Evolutionary conservation across 1,140 invertebrate species (phyloP).

Genomic region (Penaeus indicus): DNA sequence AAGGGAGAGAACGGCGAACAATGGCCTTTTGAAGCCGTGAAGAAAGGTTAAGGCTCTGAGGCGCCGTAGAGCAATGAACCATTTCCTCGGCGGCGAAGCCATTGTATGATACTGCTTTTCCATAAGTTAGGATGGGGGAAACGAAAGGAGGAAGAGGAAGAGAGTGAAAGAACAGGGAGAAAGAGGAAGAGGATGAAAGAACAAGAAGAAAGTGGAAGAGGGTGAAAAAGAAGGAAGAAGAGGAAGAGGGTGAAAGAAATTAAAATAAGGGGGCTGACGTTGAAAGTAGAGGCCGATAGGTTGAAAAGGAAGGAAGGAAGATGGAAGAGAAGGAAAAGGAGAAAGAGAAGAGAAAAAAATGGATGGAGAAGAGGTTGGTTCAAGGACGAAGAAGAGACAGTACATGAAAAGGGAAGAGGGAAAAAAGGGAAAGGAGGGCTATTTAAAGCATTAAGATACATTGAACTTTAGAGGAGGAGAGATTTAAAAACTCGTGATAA

Average conservation of each 20-base stretch:
- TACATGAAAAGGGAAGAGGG: too few species aligned
- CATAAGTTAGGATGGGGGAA: too few species aligned
- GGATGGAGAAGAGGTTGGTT: conserved; percentile 23
- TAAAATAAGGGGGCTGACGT: too few species aligned
- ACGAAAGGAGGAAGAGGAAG: too few species aligned
- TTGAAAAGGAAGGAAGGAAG: not conserved
- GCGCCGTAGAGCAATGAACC: not conserved
- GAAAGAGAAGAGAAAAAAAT: conserved; percentile 8
- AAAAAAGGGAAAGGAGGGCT: too few species aligned
- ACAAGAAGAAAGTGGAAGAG: too few species aligned
- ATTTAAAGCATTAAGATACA: not conserved
- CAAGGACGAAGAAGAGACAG: not conserved
- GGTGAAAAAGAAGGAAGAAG: too few species aligned
- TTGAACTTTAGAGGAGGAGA: not conserved
- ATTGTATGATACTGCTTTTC: not conserved
- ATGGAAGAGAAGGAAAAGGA: not conserved
- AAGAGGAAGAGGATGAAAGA: too few species aligned
- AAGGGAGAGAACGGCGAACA: not conserved
- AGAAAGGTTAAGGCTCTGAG: not conserved
- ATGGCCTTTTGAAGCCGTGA: not conserved
- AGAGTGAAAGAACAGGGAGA: too few species aligned
- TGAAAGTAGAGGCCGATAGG: too few species aligned
- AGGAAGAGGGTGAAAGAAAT: too few species aligned
- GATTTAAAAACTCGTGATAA: not conserved
- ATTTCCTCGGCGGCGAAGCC: not conserved